Evolutionary conservation across 23 tunicate species (phyloP).

Genomic region (Pegea sp.): DNA sequence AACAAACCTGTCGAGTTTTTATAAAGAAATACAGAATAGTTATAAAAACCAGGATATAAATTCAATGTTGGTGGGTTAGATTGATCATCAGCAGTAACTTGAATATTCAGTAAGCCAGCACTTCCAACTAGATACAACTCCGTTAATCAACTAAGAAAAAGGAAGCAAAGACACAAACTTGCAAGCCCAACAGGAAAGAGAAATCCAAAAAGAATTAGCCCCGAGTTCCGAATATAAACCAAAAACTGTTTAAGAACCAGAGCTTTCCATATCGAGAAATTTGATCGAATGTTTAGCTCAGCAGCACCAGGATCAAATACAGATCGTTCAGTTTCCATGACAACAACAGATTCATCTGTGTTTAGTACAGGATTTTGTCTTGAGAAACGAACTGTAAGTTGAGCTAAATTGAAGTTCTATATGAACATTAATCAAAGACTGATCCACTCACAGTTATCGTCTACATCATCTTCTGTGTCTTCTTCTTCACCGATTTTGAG

Average conservation of each 20-base stretch:
- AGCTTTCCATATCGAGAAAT: constrained; percentile 2
- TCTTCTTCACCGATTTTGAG: constrained; percentile 82
- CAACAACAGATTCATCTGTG: no score
- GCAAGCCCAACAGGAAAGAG: constrained; percentile 45
- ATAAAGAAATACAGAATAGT: constrained; percentile 11
- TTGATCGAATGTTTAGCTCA: constrained; percentile 9
- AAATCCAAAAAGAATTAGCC: constrained; percentile 28
- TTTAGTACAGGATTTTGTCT: no score
- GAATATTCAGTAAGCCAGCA: constrained; percentile 16
- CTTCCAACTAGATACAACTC: constrained; percentile 27
- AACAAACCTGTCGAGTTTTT: constrained; percentile 60
- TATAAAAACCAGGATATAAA: constrained; percentile 5
- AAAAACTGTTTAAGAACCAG: constrained; percentile 5
- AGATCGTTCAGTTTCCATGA: background rate
- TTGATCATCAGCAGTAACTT: constrained; percentile 1
- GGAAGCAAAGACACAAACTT: constrained; percentile 19
- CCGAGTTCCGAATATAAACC: constrained; percentile 25
- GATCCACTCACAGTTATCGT: background rate
- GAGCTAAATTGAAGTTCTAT: background rate
- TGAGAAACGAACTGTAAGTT: no score
- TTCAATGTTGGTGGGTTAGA: constrained; percentile 5
- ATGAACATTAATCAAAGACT: background rate
- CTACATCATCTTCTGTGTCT: constrained; percentile 29
- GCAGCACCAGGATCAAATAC: background rate
- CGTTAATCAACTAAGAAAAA: background rate